These are phyloP conservation scores for Monomorium pharaonis DNA, from an alignment of 1,140 invertebrate species.

Conservation along the genomic window DNA sequence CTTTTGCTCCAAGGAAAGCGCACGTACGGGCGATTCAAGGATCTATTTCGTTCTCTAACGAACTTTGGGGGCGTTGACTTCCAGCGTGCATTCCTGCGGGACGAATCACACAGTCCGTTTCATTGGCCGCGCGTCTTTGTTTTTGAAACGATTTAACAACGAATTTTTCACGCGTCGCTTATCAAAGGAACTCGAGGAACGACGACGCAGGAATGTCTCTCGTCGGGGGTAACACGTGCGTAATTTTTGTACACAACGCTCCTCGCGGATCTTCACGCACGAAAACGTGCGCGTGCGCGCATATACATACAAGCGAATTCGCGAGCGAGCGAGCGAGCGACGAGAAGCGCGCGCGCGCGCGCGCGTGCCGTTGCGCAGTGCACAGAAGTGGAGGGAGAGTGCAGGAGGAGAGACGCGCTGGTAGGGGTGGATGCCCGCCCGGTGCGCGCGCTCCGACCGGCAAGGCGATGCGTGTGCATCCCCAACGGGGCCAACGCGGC, in stretches of 20 bases:
- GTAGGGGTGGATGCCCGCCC: constrained; percentile 65
- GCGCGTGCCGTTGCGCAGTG: constrained; percentile 11
- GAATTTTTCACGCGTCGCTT: constrained; percentile 16
- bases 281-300: background rate
- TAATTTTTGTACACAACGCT: constrained; percentile 20
- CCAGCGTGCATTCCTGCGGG: constrained; percentile 24
- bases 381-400: background rate
- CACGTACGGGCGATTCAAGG: background rate
- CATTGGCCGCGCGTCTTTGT: constrained; percentile 6
- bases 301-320: background rate
- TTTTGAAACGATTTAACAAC: constrained; percentile 13
- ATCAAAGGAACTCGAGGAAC: background rate
- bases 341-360: background rate
- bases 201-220: background rate
- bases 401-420: constrained; percentile 16
- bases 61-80: constrained; percentile 39
- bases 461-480: constrained; percentile 56
- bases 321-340: too few species aligned
- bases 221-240: constrained; percentile 1
- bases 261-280: background rate
- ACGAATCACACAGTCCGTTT: constrained; percentile 26
- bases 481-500: constrained; percentile 49
- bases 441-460: constrained; percentile 63
- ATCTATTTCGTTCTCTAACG: constrained; percentile 28
- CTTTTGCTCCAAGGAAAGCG: background rate